Base-by-base conservation (phyloP, 2,113 vertebrate species). In the Anhinga rufa region DNA sequence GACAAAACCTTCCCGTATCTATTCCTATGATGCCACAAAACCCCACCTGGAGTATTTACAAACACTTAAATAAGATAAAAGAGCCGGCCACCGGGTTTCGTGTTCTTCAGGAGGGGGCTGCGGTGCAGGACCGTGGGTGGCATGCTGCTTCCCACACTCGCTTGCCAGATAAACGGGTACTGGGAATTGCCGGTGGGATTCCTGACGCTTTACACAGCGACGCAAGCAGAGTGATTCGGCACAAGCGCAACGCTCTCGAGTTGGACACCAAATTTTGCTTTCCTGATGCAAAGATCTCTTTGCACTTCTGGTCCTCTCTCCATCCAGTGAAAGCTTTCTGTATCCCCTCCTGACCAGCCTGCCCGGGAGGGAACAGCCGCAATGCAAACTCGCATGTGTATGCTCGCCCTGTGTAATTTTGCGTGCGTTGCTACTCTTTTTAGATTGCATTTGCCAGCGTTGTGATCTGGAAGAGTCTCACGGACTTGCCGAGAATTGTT, bases 141-240 rank as follows among this genome's bases (percentile, higher is more conserved):
- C 10, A 9, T 2, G 0, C 17, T 1, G 4, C 10, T 60, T 54
- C 18, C 40, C 40, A 25, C 5, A 4, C 51, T n/a, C 71, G 2
- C 12, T 49, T 36, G 8, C 42, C n/a, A 31, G 38, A 7, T 7
- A 34, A n/a, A 29, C 1, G 11, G 31, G 17, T 10, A 4, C 36
- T 28, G 44, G 70, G 49, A 46, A 32, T 9, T 3, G 12, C 44
- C 2, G 22, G 29, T 10, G 29, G 51, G 44, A 20, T 25, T 46
- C n/a, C 10, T 17, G 31, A 26, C 4, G 7, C 71, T 64, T 64
- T 5, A 19, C 31, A 2, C 24, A 1, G 12, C 5, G 4, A 10
- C 1, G 13, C 22, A 13, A 60, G 26, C 7, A 3, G 18, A 28
- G 51, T 11, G 10, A 26, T 4, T 7, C 2, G 2, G n/a, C 31